phyloP scores from a whole-genome alignment of 2,888 invertebrate species.

The Auanema sp. region DNA sequence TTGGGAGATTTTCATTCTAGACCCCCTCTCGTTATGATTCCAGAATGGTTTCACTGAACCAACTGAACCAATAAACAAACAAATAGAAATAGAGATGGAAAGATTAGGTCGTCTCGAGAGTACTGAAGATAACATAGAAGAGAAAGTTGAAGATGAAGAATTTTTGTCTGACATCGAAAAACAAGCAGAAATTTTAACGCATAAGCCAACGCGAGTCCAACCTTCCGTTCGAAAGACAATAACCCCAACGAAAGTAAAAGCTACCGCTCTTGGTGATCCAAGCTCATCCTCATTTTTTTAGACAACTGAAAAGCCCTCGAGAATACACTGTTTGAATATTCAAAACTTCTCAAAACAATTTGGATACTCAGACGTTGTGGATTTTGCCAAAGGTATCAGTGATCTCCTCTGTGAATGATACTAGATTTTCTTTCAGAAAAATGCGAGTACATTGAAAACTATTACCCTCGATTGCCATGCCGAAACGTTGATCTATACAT shows the following conservation, averaged over 20 bases:
- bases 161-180: neutral
- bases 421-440: constrained; percentile 23
- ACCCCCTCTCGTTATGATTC: too few species aligned
- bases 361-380: constrained; percentile 29
- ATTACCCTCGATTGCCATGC: constrained; percentile 45
- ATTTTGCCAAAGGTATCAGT: constrained; percentile 26
- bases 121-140: neutral
- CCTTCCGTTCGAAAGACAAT: neutral
- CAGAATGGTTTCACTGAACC: too few species aligned
- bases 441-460: constrained; percentile 49
- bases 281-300: neutral
- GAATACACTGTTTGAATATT: constrained; percentile 42
- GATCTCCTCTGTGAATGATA: neutral
- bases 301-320: neutral
- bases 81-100: too few species aligned
- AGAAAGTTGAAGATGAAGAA: neutral
- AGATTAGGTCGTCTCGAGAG: too few species aligned
- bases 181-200: neutral
- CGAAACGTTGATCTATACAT: constrained; percentile 34
- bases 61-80: too few species aligned
- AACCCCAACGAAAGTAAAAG: constrained; percentile 1
- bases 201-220: too few species aligned
- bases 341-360: constrained; percentile 45
- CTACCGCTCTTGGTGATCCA: neutral
- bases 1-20: too few species aligned